Evolutionary conservation across 2,113 vertebrate species (phyloP).

Genomic region (Holacanthus passer): DNA sequence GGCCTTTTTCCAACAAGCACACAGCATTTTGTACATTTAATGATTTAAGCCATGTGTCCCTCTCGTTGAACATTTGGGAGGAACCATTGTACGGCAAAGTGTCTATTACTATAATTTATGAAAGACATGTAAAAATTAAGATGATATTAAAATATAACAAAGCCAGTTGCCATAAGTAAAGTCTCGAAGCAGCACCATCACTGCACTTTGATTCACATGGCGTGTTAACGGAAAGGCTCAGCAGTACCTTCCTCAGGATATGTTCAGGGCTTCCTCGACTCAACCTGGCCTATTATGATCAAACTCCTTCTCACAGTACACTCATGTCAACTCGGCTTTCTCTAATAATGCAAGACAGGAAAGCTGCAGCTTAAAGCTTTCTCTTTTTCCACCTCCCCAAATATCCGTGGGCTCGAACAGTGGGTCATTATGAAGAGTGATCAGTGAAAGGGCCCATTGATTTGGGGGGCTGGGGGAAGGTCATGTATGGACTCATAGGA

Average conservation of each 20-base stretch:
- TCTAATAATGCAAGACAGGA: slow-evolving; percentile 70
- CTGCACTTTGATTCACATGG: not conserved
- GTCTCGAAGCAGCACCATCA: not conserved
- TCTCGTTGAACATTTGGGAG: not conserved
- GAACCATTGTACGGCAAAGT: not conserved
- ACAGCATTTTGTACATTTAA: not conserved
- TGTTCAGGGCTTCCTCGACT: slow-evolving; percentile 48
- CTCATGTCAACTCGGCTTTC: slow-evolving; percentile 51
- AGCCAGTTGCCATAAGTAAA: no score
- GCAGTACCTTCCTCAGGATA: slow-evolving; percentile 46
- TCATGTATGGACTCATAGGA: slow-evolving; percentile 63
- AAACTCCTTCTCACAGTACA: slow-evolving; percentile 46
- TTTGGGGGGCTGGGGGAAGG: slow-evolving; percentile 64
- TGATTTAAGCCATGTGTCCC: not conserved
- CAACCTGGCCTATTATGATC: slow-evolving; percentile 48
- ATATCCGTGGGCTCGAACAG: slow-evolving; percentile 69
- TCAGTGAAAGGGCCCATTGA: slow-evolving; percentile 82
- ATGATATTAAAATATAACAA: no score
- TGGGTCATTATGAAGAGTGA: slow-evolving; percentile 75
- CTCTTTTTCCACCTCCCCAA: slow-evolving; percentile 66
- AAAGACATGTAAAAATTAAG: no score
- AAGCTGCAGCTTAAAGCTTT: slow-evolving; percentile 59
- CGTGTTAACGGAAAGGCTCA: slow-evolving; percentile 14
- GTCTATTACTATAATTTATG: not conserved
- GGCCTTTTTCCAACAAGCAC: not conserved